Base-by-base conservation (phyloP, 2,113 vertebrate genomes). In the Paramisgurnus dabryanus region DNA sequence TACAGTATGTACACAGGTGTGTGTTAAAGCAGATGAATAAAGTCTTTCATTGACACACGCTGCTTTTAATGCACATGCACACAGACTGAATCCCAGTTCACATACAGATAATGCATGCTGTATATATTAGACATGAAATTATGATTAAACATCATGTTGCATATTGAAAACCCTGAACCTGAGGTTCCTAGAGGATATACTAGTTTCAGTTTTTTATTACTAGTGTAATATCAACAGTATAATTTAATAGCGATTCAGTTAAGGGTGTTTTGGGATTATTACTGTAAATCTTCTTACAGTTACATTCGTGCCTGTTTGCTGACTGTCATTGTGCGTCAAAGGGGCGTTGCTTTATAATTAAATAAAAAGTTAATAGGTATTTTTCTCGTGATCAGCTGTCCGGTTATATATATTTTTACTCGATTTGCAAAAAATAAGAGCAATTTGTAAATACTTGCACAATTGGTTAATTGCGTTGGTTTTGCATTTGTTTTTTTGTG, bases 11-110 rank as follows among this genome's bases (percentile, higher is more conserved):
- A 68, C 64, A 40, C 45, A 17, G 22, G 47, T 60, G n/a, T 67
- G 13, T 68, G 7, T 45, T 63, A 69, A 45, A 27, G 8, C 15
- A n/a, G 39, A 41, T 74, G 47, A 79, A 75, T 69, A 7, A 74
- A 8, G 61, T 27, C 68, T 79, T 82, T 73, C 63, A 73, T 27
- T 61, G 68, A 18, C 61, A 58, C 15, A 45, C 17, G 55, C 40
- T 57, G 18, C 27, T 58, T 73, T 57, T 69, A 6, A 41, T 15
- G 6, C 8, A 45, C 17, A 57, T 64, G 13, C 55, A 40, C 50
- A 79, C 4, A 10, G 22, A 5, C 64, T n/a, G 53, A 18, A 43
- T 58, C 60, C 13, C 1, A 41, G 40, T 8, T 76, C n/a, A 66
- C 15, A 11, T 50, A 58, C 10, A 13, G 11, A 53, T 12, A 15